These are phyloP conservation scores for Rotaria magnacalcarata DNA, from an alignment of 2,888 invertebrate genomes.

Conservation along the genomic window DNA sequence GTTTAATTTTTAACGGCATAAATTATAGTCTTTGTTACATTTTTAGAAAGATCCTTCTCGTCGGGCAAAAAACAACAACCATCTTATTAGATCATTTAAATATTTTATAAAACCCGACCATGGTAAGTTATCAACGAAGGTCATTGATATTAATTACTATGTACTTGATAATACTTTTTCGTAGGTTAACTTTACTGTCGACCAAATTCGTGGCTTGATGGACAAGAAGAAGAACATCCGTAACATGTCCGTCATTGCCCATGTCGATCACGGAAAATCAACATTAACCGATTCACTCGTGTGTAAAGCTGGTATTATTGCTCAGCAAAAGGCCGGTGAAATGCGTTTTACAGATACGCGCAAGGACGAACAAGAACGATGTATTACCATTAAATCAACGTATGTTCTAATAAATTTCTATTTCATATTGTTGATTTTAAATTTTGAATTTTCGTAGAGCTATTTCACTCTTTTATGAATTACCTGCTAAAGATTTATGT, in stretches of 20 bases:
- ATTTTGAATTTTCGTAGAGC: constrained; percentile 62
- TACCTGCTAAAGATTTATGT: constrained; percentile 84
- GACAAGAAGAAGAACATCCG: constrained; percentile 99
- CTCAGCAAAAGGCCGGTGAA: constrained; percentile 95
- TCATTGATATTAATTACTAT: neutral
- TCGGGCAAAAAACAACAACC: neutral
- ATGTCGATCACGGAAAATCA: constrained; percentile 99
- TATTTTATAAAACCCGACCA: neutral
- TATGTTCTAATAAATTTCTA: constrained; percentile 53
- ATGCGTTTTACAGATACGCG: constrained; percentile 98
- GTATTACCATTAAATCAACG: constrained; percentile 99
- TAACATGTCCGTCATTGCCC: constrained; percentile 99
- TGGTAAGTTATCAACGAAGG: neutral
- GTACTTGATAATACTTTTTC: constrained; percentile 15
- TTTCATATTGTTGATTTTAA: constrained; percentile 64
- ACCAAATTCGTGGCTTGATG: constrained; percentile 99
- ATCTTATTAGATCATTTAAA: neutral
- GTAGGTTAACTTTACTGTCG: constrained; percentile 99
- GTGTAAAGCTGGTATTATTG: constrained; percentile 99
- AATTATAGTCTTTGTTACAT: neutral
- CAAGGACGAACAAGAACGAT: constrained; percentile 99
- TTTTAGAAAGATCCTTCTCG: neutral
- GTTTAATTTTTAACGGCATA: neutral
- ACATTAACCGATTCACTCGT: constrained; percentile 98
- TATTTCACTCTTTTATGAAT: constrained; percentile 97